Percentiles rank a stretch among this genome's conserved stretches.
phyloP scores from a whole-genome alignment of 2,113 vertebrate species.

The Eleginops maclovinus region DNA sequence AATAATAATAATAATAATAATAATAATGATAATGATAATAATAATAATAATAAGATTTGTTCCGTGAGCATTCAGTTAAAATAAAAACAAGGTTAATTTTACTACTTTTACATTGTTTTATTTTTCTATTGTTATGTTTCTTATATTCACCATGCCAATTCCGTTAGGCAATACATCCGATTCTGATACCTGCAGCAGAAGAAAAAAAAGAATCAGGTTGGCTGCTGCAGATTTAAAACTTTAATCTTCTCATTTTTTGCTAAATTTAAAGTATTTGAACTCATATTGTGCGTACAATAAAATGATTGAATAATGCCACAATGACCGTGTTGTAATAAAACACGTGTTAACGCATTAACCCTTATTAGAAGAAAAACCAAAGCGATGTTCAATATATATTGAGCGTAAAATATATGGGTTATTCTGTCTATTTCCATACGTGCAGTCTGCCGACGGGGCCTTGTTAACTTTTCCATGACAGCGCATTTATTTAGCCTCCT shows the following conservation, averaged over 20 bases:
- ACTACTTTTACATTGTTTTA: too few species aligned
- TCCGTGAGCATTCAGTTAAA: background rate
- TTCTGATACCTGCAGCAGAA: conserved; percentile 1
- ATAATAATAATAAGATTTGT: background rate
- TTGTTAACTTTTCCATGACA: conserved; percentile 12
- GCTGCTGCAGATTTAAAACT: background rate
- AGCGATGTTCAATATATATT: conserved; percentile 5
- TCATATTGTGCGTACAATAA: background rate
- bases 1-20: too few species aligned
- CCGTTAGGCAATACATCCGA: too few species aligned
- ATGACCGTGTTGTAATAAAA: background rate
- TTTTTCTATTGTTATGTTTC: too few species aligned
- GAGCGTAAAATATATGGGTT: conserved; percentile 16
- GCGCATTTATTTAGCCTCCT: background rate
- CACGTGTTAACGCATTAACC: background rate
- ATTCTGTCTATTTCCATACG: background rate
- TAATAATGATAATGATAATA: too few species aligned
- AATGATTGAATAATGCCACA: background rate
- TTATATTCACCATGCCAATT: too few species aligned
- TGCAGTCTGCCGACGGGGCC: background rate
- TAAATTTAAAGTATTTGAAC: background rate
- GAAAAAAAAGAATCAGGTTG: conserved; percentile 9
- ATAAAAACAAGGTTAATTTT: too few species aligned
- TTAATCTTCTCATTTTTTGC: background rate
- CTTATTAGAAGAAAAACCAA: conserved; percentile 18